Percentiles rank a stretch among this genome's conserved stretches.
phyloP scores from a whole-genome alignment of 2,797 vertebrate species.

The Syngnathus acus region DNA sequence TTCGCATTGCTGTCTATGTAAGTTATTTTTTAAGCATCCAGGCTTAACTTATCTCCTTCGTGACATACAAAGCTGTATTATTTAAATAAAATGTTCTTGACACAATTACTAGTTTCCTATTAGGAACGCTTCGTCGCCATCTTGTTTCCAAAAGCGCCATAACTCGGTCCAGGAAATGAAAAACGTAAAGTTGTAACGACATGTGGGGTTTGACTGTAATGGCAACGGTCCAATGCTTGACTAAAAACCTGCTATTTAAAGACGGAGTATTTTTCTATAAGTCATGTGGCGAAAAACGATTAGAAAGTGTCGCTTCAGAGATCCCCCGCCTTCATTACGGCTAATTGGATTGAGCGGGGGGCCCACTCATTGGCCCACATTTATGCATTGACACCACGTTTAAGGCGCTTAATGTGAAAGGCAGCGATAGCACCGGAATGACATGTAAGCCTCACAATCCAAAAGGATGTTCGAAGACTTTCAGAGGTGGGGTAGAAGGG shows the following conservation, averaged over 20 bases:
- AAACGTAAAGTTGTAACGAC: no score
- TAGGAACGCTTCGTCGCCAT: no score
- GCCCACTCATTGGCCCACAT: constrained; percentile 70
- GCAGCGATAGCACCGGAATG: constrained; percentile 70
- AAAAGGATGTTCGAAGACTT: constrained; percentile 51
- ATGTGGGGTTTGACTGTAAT: not conserved
- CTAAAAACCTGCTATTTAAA: constrained; percentile 10
- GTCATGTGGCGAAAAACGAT: constrained; percentile 23
- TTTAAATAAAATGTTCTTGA: no score
- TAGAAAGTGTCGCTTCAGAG: constrained; percentile 49
- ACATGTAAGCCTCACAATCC: constrained; percentile 73
- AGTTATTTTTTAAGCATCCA: no score
- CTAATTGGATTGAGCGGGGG: constrained; percentile 71
- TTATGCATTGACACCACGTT: constrained; percentile 65
- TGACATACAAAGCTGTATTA: no score
- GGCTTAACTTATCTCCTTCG: no score
- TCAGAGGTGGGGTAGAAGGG: constrained; percentile 28
- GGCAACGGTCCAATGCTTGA: not conserved
- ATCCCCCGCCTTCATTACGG: constrained; percentile 60
- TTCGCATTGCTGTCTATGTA: no score
- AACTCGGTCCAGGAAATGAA: no score
- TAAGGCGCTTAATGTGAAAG: constrained; percentile 67
- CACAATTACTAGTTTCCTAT: no score
- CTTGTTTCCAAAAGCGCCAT: no score
- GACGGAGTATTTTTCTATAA: constrained; percentile 10